Conservation (phyloP, 2,113 vertebrate genomes). For the Oenanthe melanoleuca region DNA sequence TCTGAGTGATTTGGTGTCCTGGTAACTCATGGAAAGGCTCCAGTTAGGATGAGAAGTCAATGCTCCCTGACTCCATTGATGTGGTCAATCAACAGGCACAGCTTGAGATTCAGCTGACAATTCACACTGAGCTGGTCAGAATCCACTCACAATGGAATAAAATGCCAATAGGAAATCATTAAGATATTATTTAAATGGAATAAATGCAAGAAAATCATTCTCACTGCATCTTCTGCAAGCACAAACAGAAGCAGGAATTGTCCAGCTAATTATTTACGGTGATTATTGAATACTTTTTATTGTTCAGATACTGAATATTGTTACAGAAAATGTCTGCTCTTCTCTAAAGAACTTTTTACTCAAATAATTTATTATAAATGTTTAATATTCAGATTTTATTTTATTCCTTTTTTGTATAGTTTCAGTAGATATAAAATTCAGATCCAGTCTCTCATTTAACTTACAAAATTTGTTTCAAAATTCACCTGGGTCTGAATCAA, state of each 20-base stretch:
- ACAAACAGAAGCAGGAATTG: background rate
- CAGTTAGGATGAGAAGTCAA: background rate
- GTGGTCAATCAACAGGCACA: background rate
- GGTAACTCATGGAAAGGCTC: background rate
- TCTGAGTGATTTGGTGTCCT: background rate
- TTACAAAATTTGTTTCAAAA: background rate
- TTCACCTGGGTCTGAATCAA: background rate
- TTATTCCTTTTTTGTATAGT: background rate
- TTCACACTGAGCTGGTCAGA: background rate
- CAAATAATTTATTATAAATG: background rate
- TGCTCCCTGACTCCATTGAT: background rate
- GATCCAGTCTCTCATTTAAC: background rate
- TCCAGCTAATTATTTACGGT: background rate
- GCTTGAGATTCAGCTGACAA: background rate
- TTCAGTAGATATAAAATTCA: background rate
- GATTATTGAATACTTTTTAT: background rate
- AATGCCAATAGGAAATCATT: background rate
- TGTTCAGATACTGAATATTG: background rate
- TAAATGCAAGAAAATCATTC: background rate
- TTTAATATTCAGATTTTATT: background rate
- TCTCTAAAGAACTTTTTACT: background rate
- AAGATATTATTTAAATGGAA: background rate
- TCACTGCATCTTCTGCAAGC: background rate
- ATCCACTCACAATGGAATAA: background rate
- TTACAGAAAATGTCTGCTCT: background rate